Evolutionary conservation across 2,797 vertebrate species (phyloP), one percentile per base, ranked within the genome.

Genomic region (Scolopax bukidnonensis): DNA sequence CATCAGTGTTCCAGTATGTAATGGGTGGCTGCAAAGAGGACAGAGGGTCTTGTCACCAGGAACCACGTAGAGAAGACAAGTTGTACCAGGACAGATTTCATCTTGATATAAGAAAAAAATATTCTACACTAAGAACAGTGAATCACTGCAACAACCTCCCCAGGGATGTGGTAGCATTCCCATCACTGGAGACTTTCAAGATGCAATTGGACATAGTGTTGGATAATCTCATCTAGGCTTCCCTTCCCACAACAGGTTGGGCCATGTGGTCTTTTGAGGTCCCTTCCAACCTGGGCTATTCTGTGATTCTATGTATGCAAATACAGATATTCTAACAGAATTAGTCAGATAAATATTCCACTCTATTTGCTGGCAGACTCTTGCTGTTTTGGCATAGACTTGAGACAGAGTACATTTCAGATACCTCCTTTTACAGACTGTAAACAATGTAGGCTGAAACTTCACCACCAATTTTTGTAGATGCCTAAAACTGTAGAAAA

Each of bases 161-260:
- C 38, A 61, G 13, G 16, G 23, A 36, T 1, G 0, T 12, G 30
- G 41, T 10, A 45, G 10, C 53, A 19, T 30, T 30, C n/a, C 30
- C 38, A 47, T 18, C 3, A 0, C 18, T 53, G 30, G 12, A 38
- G 8, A 18, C 33, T 51, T 79, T 85, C 33, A 80, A 38, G 47
- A n/a, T 27, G 6, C 1, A 0, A 25, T 1, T 25, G 25, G 11
- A 28, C 10, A 50, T 13, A 6, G 28, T 61, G 54, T 32, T 50
- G 50, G 32, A 63, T 20, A 68, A 47, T 18, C 38, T 47, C 18
- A 12, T 11, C 30, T 41, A 60, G 33, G 45, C 27, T 63, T 8
- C 67, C 30, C 17, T 47, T 54, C 33, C 40, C 30, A 23, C 0
- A 0, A 36, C 10, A 64, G 8, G 16, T 8, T 51, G 16, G 54